Conservation (phyloP, 2,888 invertebrate genomes). For the Noctua comes region DNA sequence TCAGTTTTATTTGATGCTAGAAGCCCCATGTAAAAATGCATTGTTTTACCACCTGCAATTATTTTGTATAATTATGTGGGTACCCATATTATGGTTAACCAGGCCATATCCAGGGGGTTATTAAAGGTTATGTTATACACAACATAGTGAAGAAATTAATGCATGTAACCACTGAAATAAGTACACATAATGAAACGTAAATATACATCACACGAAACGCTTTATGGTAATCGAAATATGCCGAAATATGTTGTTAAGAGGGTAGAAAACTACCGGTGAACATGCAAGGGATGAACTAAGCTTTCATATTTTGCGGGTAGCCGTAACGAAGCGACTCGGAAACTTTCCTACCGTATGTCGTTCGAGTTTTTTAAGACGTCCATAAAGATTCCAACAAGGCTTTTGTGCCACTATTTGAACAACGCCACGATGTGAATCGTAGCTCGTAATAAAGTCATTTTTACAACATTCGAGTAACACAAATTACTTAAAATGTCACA, state of each 20-base stretch:
- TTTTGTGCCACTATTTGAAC: constrained; percentile 82
- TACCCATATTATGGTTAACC: constrained; percentile 13
- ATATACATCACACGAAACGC: constrained; percentile 88
- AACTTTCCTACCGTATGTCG: constrained; percentile 84
- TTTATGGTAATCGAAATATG: constrained; percentile 91
- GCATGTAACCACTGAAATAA: constrained; percentile 78
- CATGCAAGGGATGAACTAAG: constrained; percentile 89
- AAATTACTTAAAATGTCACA: constrained; percentile 77
- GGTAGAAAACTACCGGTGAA: constrained; percentile 88
- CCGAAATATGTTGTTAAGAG: constrained; percentile 90
- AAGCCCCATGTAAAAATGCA: constrained; percentile 41
- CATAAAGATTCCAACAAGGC: constrained; percentile 84
- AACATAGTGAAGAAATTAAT: constrained; percentile 80
- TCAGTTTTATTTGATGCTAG: constrained; percentile 21
- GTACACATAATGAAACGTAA: constrained; percentile 83
- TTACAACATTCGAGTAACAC: constrained; percentile 78
- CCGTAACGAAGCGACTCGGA: constrained; percentile 83
- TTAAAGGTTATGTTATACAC: constrained; percentile 66
- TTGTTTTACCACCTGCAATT: constrained; percentile 29
- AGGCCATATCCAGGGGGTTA: constrained; percentile 47
- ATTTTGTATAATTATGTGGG: constrained; percentile 34
- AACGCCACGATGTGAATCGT: constrained; percentile 74
- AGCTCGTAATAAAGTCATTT: constrained; percentile 82
- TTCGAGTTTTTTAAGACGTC: constrained; percentile 83
- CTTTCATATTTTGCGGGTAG: constrained; percentile 87